These are phyloP conservation scores for Elegia similella DNA, from an alignment of 2,888 invertebrate species.

Conservation along the genomic window DNA sequence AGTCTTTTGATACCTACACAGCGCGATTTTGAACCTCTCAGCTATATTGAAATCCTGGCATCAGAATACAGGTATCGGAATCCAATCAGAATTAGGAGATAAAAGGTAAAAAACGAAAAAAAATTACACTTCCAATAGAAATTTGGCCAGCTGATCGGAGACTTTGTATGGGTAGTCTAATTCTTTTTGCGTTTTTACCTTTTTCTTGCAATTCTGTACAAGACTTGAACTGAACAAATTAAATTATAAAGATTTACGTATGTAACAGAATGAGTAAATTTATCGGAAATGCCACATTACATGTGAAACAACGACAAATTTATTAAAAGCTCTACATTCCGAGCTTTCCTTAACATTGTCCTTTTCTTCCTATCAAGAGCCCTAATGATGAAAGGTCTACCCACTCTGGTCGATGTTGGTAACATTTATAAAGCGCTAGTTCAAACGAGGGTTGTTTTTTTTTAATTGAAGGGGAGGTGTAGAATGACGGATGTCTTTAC, in stretches of 20 bases:
- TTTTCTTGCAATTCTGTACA: too few relatives aligned
- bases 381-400: slow-evolving; percentile 28
- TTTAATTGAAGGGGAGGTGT: slow-evolving; percentile 57
- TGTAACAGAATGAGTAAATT: slow-evolving; percentile 16
- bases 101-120: too few relatives aligned
- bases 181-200: too few relatives aligned
- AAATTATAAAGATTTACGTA: neutral
- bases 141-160: too few relatives aligned
- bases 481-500: slow-evolving; percentile 79
- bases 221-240: too few relatives aligned
- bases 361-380: neutral
- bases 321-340: slow-evolving; percentile 32
- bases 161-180: too few relatives aligned
- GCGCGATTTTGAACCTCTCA: too few relatives aligned
- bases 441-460: neutral
- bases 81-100: too few relatives aligned
- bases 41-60: too few relatives aligned
- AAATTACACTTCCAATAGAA: too few relatives aligned
- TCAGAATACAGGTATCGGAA: too few relatives aligned
- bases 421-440: slow-evolving; percentile 31
- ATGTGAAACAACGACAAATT: slow-evolving; percentile 36
- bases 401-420: slow-evolving; percentile 43
- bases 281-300: slow-evolving; percentile 75
- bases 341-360: neutral
- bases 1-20: too few relatives aligned